phyloP scores from a whole-genome alignment of 2,888 invertebrate species.

The Ferrisia virgata region DNA sequence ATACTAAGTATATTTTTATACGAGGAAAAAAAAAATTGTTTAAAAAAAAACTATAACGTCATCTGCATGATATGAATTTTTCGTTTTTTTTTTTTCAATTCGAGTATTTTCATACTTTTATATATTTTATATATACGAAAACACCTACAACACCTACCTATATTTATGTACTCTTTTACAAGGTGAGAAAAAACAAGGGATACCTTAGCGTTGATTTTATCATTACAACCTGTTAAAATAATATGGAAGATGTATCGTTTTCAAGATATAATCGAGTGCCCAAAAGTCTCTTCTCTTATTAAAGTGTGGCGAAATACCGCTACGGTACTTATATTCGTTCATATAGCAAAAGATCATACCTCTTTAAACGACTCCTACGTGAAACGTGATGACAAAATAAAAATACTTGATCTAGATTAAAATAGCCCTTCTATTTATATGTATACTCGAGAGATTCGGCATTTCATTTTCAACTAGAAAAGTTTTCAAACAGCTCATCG shows the following conservation, averaged over 20 bases:
- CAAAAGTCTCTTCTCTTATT: not conserved
- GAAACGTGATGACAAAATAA: not conserved
- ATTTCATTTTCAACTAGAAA: not conserved
- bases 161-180: too few species aligned
- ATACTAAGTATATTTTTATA: conserved; percentile 10
- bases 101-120: conserved; percentile 1
- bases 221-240: not conserved
- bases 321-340: not conserved
- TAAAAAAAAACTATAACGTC: not conserved
- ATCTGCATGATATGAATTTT: not conserved
- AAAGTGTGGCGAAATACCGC: not conserved
- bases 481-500: not conserved
- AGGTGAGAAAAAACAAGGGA: not conserved
- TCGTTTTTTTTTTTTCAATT: not conserved
- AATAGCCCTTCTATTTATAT: too few species aligned
- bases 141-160: too few species aligned
- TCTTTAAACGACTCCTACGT: not conserved
- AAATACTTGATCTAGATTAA: not conserved
- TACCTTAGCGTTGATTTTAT: not conserved
- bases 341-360: not conserved
- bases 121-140: not conserved
- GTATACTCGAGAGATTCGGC: not conserved
- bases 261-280: not conserved
- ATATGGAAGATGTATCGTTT: not conserved
- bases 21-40: not conserved